Evolutionary conservation across 1,140 invertebrate genomes (phyloP), one percentile per base, ranked within the genome.

Genomic region (Euschistus heros): DNA sequence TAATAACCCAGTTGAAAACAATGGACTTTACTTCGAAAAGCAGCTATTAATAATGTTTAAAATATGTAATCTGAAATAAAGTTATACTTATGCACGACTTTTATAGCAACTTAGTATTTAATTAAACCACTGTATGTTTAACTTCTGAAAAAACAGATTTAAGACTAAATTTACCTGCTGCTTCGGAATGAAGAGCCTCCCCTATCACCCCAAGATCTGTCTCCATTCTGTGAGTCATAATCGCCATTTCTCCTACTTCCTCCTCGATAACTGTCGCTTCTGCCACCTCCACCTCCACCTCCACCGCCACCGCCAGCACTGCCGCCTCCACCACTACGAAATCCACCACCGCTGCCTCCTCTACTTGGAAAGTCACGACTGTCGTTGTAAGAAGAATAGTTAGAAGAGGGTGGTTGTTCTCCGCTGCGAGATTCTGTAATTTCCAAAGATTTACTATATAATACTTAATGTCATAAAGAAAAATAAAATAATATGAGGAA

Each of bases 141-240:
- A n/a, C n/a, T n/a, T n/a, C n/a, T n/a, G n/a, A n/a, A n/a, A n/a
- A n/a, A n/a, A n/a, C n/a, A n/a, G n/a, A n/a, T n/a, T n/a, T n/a
- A n/a, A n/a, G n/a, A n/a, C n/a, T n/a, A n/a, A n/a, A n/a, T 4
- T 30, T 30, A 37, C 33, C 33, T 37, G 33, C 33, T 37, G 33
- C 33, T 37, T 37, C 33, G 5, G 26, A 52, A 63, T 55, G 20
- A 54, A 27, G 26, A 46, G 26, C 62, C 62, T 33, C 69, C 67
- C 15, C 61, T 30, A 22, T 64, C 62, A 5, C 54, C 64, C 33
- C 66, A 30, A 61, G 76, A 74, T 55, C 67, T 69, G 66, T 73
- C 74, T 18, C 67, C 71, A 66, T 74, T 74, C 73, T 78, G 74
- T 71, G 74, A 74, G 72, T 76, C 76, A 70, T 79, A 75, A 65